Evolutionary conservation across 2,113 vertebrate species (phyloP).

Genomic region (Laticauda colubrina): DNA sequence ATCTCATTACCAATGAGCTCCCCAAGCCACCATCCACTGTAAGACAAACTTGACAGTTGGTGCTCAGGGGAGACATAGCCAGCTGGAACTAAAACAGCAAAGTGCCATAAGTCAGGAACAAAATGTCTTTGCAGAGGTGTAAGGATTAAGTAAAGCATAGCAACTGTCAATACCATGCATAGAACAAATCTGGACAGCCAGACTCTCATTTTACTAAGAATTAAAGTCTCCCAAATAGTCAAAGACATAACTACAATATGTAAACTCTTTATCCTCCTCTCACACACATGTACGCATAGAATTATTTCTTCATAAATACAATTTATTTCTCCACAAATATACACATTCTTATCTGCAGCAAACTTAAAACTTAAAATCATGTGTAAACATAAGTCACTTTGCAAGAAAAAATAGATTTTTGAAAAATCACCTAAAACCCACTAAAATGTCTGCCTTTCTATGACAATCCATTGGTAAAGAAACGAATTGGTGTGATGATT

Average conservation of each 20-base stretch:
- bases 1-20: background rate
- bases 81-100: background rate
- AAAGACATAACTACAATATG: constrained; percentile 26
- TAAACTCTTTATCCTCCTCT: background rate
- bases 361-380: constrained; percentile 12
- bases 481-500: background rate
- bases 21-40: constrained; percentile 9
- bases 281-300: background rate
- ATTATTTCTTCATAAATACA: constrained; percentile 2
- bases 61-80: background rate
- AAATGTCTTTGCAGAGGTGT: constrained; percentile 18
- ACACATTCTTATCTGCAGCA: constrained; percentile 7
- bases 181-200: constrained; percentile 15
- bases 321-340: constrained; percentile 37
- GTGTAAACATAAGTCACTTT: background rate
- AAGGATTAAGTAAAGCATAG: constrained; percentile 25
- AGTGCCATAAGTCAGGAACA: constrained; percentile 20
- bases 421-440: background rate
- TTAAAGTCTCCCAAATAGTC: constrained; percentile 9
- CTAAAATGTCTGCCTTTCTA: constrained; percentile 15
- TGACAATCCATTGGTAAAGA: background rate
- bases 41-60: background rate
- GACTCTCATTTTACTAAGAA: constrained; percentile 34
- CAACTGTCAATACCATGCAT: constrained; percentile 3
- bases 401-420: background rate